These are phyloP conservation scores for Xiphorhynchus erythropygius DNA, from an alignment of 2,797 vertebrate genomes.

Conservation along the genomic window DNA sequence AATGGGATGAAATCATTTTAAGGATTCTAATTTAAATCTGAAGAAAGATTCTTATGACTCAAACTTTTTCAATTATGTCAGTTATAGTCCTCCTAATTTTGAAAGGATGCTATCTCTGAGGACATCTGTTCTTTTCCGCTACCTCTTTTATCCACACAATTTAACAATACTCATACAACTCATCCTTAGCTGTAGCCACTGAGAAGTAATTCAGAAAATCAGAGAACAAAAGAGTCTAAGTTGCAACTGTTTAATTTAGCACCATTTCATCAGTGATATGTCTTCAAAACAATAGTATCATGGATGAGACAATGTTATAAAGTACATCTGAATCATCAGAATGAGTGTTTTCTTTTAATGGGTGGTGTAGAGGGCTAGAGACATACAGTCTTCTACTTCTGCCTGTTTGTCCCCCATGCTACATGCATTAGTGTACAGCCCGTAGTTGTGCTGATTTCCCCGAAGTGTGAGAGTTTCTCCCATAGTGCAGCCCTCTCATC, in stretches of 20 bases:
- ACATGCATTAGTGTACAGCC: background rate
- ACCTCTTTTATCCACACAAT: background rate
- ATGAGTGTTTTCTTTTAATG: background rate
- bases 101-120: background rate
- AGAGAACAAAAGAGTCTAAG: slow-evolving; percentile 5
- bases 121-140: background rate
- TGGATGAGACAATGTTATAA: background rate
- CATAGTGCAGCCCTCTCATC: background rate
- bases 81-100: background rate
- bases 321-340: slow-evolving; percentile 39
- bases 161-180: background rate
- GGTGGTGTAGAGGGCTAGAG: background rate
- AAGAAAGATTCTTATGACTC: background rate
- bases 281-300: background rate
- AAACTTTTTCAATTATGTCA: background rate
- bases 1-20: background rate
- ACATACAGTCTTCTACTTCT: background rate
- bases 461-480: background rate
- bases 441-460: background rate
- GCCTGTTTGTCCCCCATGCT: background rate
- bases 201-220: slow-evolving; percentile 1
- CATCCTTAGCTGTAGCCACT: background rate
- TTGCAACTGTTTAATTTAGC: background rate
- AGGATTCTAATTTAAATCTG: background rate
- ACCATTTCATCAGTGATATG: background rate